Evolutionary conservation across 2,113 vertebrate species (phyloP), one percentile per base, ranked within the genome.

Genomic region (Planiliza haematocheilus): DNA sequence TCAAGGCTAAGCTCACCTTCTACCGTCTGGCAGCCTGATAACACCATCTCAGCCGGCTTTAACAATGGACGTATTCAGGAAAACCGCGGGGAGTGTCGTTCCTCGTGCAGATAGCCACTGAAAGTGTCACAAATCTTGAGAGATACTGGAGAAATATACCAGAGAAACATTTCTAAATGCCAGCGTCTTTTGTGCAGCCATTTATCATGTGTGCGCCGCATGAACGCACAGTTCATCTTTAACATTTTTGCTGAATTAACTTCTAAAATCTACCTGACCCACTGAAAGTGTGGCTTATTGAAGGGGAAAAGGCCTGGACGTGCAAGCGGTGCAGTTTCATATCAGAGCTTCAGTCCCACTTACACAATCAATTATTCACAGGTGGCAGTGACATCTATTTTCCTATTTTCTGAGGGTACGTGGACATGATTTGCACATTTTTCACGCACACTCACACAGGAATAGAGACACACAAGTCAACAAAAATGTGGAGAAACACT

Each of bases 61-160:
- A 79, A 92, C 91, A 90, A 88, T 82, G 70, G 62, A 14, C 38
- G 56, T 36, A 77, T 88, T 89, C 79, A 90, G 75, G 48, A 59
- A 39, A 55, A 48, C n/a, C 8, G 11, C 16, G 0, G 36, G 76
- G 76, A 77, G 75, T 70, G 45, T 60, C 58, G 75, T 68, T 50
- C 34, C 3, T 55, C 42, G 38, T 53, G 70, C 13, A 60, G 77
- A 82, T 82, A 75, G n/a, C 38, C 5, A 13, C 55, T 61, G 20
- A 81, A 74, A 68, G 42, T 45, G 69, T 71, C 84, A 86, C 73
- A 79, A 77, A 81, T 71, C 52, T n/a, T 38, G 16, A 56, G 14
- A 38, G 50, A 66, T 49, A 67, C 13, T 62, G 41, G n/a, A 50
- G 10, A 74, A 66, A 56, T 51, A 17, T 0, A 21, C 39, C 56